Percentiles rank a stretch among this genome's conserved stretches.
Evolutionary conservation across 2,113 vertebrate genomes (phyloP).

Genomic region (Apeltes quadracus): DNA sequence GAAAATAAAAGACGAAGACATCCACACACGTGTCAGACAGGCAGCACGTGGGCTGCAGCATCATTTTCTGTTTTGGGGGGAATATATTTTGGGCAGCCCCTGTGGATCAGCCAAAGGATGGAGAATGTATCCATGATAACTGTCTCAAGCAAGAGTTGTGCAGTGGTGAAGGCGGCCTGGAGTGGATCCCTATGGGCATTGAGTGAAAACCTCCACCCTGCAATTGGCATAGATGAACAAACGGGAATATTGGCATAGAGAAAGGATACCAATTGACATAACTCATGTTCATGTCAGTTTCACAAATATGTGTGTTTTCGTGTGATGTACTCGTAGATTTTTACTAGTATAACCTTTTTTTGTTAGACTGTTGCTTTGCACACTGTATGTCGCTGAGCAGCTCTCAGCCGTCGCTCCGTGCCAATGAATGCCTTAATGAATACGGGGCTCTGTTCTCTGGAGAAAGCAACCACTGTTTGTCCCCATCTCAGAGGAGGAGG

Average conservation of each 20-base stretch:
- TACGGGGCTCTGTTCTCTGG: conserved; percentile 69
- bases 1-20: neutral
- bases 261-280: neutral
- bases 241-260: neutral
- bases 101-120: conserved; percentile 40
- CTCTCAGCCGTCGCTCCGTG: conserved; percentile 54
- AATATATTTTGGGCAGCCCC: conserved; percentile 41
- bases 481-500: conserved; percentile 66
- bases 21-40: conserved; percentile 43
- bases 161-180: neutral
- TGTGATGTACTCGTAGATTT: conserved; percentile 13
- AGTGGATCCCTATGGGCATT: neutral
- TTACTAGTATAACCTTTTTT: conserved; percentile 16
- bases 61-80: conserved; percentile 32
- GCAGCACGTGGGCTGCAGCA: conserved; percentile 29
- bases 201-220: neutral
- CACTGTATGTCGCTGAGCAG: conserved; percentile 56
- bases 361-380: conserved; percentile 57
- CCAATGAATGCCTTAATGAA: conserved; percentile 72
- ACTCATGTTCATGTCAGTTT: conserved; percentile 4
- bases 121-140: conserved; percentile 42
- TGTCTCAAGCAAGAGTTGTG: conserved; percentile 27
- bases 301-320: conserved; percentile 10
- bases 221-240: neutral
- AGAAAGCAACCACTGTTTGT: conserved; percentile 79